Base-by-base conservation (phyloP, 2,888 invertebrate genomes). In the Chloroclystis v-ata region DNA sequence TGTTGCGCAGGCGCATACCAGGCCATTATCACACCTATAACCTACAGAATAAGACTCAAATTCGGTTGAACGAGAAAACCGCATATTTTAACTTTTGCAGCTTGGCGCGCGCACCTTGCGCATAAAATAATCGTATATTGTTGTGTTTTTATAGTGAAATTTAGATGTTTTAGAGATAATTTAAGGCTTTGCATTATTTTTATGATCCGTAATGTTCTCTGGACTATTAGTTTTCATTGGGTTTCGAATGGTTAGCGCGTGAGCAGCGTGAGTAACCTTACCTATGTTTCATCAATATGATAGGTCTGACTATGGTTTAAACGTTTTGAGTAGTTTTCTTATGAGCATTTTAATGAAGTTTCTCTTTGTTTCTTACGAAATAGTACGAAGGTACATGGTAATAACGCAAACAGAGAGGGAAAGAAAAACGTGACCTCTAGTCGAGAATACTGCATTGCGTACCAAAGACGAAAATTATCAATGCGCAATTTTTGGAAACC, bases 31-130 rank as follows among this genome's bases (percentile, higher is more conserved):
- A 43, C n/a, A 12, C 33, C 37, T 49, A 46, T 11, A 1, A 7
- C 1, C 0, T 1, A 1, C 0, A 0, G 1, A 8, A 8, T 56
- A 53, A 35, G 30, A 43, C 40, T 46, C 16, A 33, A 42, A 50
- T 29, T 12, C 3, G n/a, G n/a, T 33, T n/a, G 16, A 14, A 5
- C 14, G 16, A 0, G 11, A n/a, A 39, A 12, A 14, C 28, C 45
- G 33, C 42, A 45, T 13, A 20, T 43, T 49, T 38, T 39, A 49
- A 41, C 38, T 41, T 45, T 48, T 50, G 44, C 43, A 44, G 39
- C 43, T 53, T 47, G 49, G 48, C 56, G 43, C 47, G 60, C 59
- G 65, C 68, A 61, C 63, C 60, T 62, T 62, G 60, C 59, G 59
- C 47, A 56, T 58, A 49, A 43, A 57, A 54, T 56, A 48, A 47